Evolutionary conservation across 1,140 invertebrate genomes (phyloP), one percentile per base, ranked within the genome.

Genomic region (Drosophila pachea): DNA sequence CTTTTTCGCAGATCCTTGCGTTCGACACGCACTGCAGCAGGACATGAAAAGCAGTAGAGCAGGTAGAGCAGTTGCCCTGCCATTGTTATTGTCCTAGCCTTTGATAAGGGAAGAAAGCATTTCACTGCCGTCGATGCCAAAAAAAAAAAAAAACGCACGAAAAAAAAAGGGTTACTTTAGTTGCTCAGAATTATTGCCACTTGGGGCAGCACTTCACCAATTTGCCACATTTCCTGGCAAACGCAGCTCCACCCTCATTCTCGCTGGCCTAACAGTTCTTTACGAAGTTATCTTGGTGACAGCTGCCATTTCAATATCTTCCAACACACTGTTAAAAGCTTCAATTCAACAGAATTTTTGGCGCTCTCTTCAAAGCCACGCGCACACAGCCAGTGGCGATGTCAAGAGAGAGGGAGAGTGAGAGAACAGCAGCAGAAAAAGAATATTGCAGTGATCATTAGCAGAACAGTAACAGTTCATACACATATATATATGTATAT

Each of bases 71-170:
- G 64, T 73, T 68, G 22, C 48, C 12, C 12, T 35, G 31, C 52
- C 31, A 11, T 58, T 48, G 22, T 49, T 22, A 3, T 22, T 52
- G 38, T 45, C 38, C 33, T 35, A n/a, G 68, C 65, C 36, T 16
- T 48, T 70, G 50, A 71, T 71, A 71, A 71, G 52, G 62, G 73
- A 76, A 83, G 79, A 83, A 83, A 83, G 76, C 69, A 70, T 83
- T 83, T 84, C 79, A 50, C 66, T 74, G n/a, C 31, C 32, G 52
- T 14, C 9, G 7, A 16, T 6, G 6, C 36, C 1, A 22, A 22
- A 22, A 22, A 22, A 22, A 22, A 22, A 22, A 22, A 22, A 22
- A 22, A 22, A 3, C 1, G 3, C 1, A 22, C 1, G 3, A 22
- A 22, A 3, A 22, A 22, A 22, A 43, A 58, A 69, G 70, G 70